These are phyloP conservation scores for Blastobasis adustella DNA, from an alignment of 2,888 invertebrate species.

Conservation along the genomic window DNA sequence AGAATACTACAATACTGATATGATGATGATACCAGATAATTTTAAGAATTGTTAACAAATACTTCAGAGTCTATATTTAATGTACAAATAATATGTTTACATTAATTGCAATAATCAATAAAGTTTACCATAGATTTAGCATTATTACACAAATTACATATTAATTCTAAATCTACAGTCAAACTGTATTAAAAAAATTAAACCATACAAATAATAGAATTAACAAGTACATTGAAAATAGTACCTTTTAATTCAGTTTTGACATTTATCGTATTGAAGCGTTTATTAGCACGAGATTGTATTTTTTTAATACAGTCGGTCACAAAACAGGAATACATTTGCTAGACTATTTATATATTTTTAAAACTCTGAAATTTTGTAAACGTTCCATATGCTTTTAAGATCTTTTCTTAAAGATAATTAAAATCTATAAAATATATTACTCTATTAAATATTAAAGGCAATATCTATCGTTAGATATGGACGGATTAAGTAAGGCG, in stretches of 20 bases:
- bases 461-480: slow-evolving; percentile 73
- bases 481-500: slow-evolving; percentile 74
- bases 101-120: slow-evolving; percentile 49
- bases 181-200: no score
- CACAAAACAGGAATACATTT: slow-evolving; percentile 30
- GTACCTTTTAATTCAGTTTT: no score
- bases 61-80: no score
- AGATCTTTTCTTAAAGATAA: slow-evolving; percentile 56
- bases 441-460: slow-evolving; percentile 75
- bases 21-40: slow-evolving; percentile 17
- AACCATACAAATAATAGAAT: no score
- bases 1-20: no score
- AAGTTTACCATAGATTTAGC: slow-evolving; percentile 31
- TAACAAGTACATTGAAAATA: no score
- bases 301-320: slow-evolving; percentile 26
- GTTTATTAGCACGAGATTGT: slow-evolving; percentile 12
- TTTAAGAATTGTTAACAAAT: slow-evolving; percentile 14
- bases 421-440: slow-evolving; percentile 73
- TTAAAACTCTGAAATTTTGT: slow-evolving; percentile 59
- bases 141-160: slow-evolving; percentile 1
- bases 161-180: neutral
- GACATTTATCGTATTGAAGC: no score
- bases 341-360: slow-evolving; percentile 11
- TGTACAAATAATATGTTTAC: slow-evolving; percentile 39
- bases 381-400: slow-evolving; percentile 57